Percentiles rank a stretch among this genome's conserved stretches.
Conservation (phyloP, 2,888 invertebrate species). For the Platycnemis pennipes region DNA sequence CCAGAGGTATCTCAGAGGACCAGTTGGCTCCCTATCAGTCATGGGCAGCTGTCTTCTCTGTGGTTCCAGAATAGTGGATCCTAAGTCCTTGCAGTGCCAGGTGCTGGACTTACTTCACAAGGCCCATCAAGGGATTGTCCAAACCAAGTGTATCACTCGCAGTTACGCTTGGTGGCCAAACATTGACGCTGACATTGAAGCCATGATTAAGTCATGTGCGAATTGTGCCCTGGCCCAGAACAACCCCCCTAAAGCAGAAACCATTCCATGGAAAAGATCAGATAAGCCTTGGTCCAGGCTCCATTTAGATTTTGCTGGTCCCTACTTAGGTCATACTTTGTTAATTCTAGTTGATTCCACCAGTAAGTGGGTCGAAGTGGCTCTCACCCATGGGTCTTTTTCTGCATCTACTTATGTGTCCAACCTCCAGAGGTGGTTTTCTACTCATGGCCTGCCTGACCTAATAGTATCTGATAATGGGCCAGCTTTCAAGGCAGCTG, state of each 20-base stretch:
- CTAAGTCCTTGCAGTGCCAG: constrained; percentile 64
- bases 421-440: constrained; percentile 68
- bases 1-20: constrained; percentile 73
- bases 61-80: constrained; percentile 69
- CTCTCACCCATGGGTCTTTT: not conserved
- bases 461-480: constrained; percentile 74
- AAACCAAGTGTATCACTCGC: constrained; percentile 70
- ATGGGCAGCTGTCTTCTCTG: constrained; percentile 74
- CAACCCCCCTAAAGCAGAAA: not conserved
- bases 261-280: not conserved
- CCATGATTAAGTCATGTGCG: not conserved
- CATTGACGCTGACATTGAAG: constrained; percentile 31
- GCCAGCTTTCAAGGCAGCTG: constrained; percentile 73
- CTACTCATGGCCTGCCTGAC: constrained; percentile 73
- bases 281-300: constrained; percentile 72
- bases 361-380: constrained; percentile 72
- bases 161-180: constrained; percentile 71
- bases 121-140: constrained; percentile 70
- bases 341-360: constrained; percentile 74
- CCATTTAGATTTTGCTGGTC: constrained; percentile 73
- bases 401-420: not conserved
- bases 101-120: constrained; percentile 69
- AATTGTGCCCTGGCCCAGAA: not conserved
- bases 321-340: constrained; percentile 72
- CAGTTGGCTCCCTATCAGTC: constrained; percentile 75